phyloP scores from a whole-genome alignment of 2,888 invertebrate species.

The Bhutanitis thaidina region DNA sequence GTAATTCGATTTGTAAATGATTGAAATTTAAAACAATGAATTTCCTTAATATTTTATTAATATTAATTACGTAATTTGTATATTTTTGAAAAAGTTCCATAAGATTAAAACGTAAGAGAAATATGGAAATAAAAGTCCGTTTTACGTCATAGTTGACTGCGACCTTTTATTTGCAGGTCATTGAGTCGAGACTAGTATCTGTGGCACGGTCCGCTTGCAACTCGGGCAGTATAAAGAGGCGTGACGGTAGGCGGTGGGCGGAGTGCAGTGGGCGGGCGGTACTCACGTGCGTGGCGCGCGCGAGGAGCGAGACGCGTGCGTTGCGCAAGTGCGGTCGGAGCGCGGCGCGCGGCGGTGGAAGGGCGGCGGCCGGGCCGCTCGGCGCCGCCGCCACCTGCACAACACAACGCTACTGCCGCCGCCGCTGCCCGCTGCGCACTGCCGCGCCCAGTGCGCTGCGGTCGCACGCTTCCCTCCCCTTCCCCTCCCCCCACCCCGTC shows the following conservation, averaged over 20 bases:
- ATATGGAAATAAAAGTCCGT: no score
- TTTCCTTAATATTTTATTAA: no score
- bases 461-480: conserved; percentile 18
- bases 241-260: background rate
- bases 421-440: background rate
- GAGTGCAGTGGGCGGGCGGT: background rate
- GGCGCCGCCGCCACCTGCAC: conserved; percentile 68
- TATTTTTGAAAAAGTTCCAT: no score
- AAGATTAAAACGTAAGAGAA: no score
- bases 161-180: no score
- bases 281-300: background rate
- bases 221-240: no score
- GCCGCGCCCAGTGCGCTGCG: conserved; percentile 24
- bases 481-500: no score
- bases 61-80: no score
- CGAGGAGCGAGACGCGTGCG: background rate
- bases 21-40: no score
- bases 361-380: conserved; percentile 77
- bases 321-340: conserved; percentile 1
- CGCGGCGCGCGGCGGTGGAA: conserved; percentile 80
- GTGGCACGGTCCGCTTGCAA: background rate
- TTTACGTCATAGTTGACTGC: no score
- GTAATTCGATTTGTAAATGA: no score
- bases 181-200: background rate
- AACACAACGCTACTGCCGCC: conserved; percentile 37